Percentiles rank a stretch among this genome's conserved stretches.
phyloP scores from a whole-genome alignment of 2,113 vertebrate species.

The Pangasianodon hypophthalmus region DNA sequence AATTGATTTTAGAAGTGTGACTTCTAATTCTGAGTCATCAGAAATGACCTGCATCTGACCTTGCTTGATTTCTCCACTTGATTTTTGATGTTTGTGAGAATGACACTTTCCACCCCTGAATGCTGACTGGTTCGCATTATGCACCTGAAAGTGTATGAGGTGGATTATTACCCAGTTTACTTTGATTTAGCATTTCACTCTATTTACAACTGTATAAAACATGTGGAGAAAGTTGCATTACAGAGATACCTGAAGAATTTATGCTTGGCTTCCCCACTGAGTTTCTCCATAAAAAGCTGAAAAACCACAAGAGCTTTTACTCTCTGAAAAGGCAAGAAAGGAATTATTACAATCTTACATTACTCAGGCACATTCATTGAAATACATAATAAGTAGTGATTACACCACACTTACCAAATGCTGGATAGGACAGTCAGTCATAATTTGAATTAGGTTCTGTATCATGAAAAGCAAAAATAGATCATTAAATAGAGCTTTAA shows the following conservation, averaged over 20 bases:
- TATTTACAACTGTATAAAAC: neutral
- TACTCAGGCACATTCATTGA: neutral
- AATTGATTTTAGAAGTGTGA: neutral
- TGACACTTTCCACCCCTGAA: slow-evolving; percentile 84
- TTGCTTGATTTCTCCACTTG: slow-evolving; percentile 81
- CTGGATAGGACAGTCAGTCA: slow-evolving; percentile 86
- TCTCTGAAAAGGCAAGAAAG: slow-evolving; percentile 75
- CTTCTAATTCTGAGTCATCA: neutral
- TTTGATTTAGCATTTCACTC: neutral
- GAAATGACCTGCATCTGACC: slow-evolving; percentile 71
- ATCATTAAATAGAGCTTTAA: neutral
- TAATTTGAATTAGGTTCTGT: slow-evolving; percentile 84
- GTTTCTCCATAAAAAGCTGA: slow-evolving; percentile 88
- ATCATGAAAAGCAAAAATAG: slow-evolving; percentile 35
- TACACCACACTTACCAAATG: slow-evolving; percentile 79
- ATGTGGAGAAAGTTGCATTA: neutral
- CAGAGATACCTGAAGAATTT: slow-evolving; percentile 87
- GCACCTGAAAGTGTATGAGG: slow-evolving; percentile 74
- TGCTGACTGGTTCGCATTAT: slow-evolving; percentile 90
- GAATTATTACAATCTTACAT: slow-evolving; percentile 8
- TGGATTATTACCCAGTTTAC: neutral
- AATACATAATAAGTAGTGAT: neutral
- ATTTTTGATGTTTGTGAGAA: slow-evolving; percentile 91
- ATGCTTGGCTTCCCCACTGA: slow-evolving; percentile 85
- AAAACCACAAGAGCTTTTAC: slow-evolving; percentile 82